Conservation (phyloP, 2,888 invertebrate genomes). For the Troilus luridus region DNA sequence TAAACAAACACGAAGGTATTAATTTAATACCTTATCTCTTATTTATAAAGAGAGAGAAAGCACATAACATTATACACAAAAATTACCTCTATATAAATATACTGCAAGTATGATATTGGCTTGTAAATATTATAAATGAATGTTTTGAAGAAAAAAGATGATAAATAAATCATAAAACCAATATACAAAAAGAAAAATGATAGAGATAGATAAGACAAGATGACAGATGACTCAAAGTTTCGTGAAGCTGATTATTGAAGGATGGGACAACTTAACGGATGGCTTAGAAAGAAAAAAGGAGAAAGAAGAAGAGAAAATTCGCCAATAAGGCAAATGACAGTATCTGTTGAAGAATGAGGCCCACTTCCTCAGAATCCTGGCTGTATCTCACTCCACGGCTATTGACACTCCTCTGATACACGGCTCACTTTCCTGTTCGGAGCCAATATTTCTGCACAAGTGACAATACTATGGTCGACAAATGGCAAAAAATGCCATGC, state of each 20-base stretch:
- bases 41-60: no score
- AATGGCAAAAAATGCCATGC: neutral
- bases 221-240: neutral
- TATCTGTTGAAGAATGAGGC: neutral
- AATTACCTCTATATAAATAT: no score
- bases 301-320: neutral
- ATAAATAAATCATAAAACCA: neutral
- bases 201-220: neutral
- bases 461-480: neutral
- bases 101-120: no score
- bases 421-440: neutral
- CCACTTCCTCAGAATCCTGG: neutral
- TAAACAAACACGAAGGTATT: no score
- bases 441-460: neutral
- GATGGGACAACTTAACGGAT: neutral
- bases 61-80: no score
- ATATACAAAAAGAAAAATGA: neutral
- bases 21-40: no score
- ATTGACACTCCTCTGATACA: neutral
- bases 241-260: neutral
- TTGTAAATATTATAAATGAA: no score
- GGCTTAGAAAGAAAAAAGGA: neutral
- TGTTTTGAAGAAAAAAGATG: neutral
- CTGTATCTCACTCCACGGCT: conserved; percentile 7
- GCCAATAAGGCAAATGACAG: conserved; percentile 30